Base-by-base conservation (phyloP, 2,113 vertebrate genomes). In the Psammodynastes pulverulentus region DNA sequence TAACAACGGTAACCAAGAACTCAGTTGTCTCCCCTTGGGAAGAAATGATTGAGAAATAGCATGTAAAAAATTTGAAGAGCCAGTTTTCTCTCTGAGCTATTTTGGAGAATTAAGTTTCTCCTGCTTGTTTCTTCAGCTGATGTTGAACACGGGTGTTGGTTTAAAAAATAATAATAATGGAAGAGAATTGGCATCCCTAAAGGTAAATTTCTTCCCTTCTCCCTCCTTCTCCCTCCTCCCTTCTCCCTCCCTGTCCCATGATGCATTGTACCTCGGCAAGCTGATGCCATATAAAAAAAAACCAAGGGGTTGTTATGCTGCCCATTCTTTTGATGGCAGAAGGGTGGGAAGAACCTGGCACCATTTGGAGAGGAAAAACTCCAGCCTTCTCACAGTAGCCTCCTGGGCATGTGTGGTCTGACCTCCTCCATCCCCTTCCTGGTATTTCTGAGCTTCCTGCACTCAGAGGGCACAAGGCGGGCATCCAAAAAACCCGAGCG, bases 241-340 rank as follows among this genome's bases (percentile, higher is more conserved):
- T 93, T 56, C 53, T 95, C 93, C 93, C 94, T 95, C 94, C 93
- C 93, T 94, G 94, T 96, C 95, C 96, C 96, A 95, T 96, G 88
- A 95, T 94, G 91, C 94, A 89, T 87, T 91, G 92, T 95, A 96
- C 96, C 95, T 96, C 96, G 96, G 96, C 96, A 96, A 96, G 96
- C 96, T 97, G 97, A 97, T 97, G 97, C 93, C 92, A 93, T 96
- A 96, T 97, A 84, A 88, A 84, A 98, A 97, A 98, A 97, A 90
- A 79, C 1, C 62, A 79, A 88, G 45, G 54, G 90, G 43, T 88
- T 91, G 86, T 92, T 93, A 79, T 87, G 56, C 90, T 93, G 58
- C 90, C 90, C 87, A 51, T 88, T 91, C 90, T 93, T 79, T 72
- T 88, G 90, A 96, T 96, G 90, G 95, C 96, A 97, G 95, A 95